Evolutionary conservation across 1,140 invertebrate species (phyloP), one percentile per base, ranked within the genome.

Genomic region (Eufriesea mexicana): DNA sequence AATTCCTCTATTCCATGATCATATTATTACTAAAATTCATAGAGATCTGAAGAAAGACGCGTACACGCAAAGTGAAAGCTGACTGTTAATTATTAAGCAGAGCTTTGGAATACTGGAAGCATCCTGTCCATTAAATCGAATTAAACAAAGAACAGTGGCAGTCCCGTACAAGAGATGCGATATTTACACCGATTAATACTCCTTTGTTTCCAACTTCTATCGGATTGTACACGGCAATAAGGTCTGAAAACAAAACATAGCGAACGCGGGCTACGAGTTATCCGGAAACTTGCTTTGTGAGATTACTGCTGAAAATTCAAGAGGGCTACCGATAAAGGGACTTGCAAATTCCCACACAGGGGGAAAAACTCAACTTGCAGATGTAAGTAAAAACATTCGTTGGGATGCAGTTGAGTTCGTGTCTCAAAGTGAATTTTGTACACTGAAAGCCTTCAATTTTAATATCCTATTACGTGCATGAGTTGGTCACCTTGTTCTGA

Each of bases 151-250:
- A 23, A 10, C 25, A 49, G 23, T 12, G 49, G 9, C 12, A 28
- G 0, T 28, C 14, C 2, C 25, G 25, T 51, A 51, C 8, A 35
- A 23, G 49, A 35, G 20, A 35, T 35, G 20, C 28, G 18, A 54
- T 57, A 73, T 42, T 73, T 57, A 57, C 20, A n/a, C 7, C 14
- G 54, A 42, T 73, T 73, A 73, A 73, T 73, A 55, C 23, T 25
- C 71, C 70, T 57, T 73, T 57, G 54, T 42, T n/a, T 20, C 14
- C 14, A 57, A 57, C 35, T 57, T 42, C 16, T 35, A 72, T 54
- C 28, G 45, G 45, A 72, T 72, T 23, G 28, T 72, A 35, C 71
- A 6, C 35, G 35, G 35, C 54, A 16, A 73, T 45, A 73, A 42
- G 23, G 12, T 55, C 8, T 20, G 8, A 55, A 73, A 51, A n/a